phyloP scores from a whole-genome alignment of 1,140 invertebrate genomes.

The Drosophila nasuta region DNA sequence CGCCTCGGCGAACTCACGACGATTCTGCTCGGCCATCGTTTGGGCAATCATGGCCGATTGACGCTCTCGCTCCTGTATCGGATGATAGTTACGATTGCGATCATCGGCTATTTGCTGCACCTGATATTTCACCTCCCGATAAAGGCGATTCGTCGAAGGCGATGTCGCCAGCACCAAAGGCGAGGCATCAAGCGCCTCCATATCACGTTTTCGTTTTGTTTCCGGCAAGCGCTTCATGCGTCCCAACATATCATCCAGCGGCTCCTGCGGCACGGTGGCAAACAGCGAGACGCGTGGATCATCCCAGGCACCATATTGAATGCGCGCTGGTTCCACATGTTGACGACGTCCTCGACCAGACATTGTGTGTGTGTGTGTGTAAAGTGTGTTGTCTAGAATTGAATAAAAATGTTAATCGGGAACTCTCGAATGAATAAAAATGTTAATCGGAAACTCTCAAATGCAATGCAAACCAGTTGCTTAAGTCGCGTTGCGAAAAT shows the following conservation, averaged over 20 bases:
- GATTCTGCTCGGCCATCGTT: slow-evolving; percentile 39
- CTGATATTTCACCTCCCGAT: slow-evolving; percentile 49
- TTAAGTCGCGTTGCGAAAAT: not conserved
- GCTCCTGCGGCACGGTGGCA: slow-evolving; percentile 58
- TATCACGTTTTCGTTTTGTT: not conserved
- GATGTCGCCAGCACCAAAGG: slow-evolving; percentile 23
- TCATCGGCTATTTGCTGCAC: slow-evolving; percentile 62
- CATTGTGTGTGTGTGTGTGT: not conserved
- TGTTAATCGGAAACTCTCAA: too few relatives aligned
- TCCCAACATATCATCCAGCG: slow-evolving; percentile 49
- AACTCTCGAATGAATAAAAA: too few relatives aligned
- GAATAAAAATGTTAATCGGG: too few relatives aligned
- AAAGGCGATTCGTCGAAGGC: slow-evolving; percentile 22
- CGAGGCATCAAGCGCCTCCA: slow-evolving; percentile 48
- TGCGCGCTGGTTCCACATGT: slow-evolving; percentile 23
- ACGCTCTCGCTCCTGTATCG: slow-evolving; percentile 32
- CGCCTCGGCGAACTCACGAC: slow-evolving; percentile 39
- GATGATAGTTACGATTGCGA: slow-evolving; percentile 41
- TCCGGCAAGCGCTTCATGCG: slow-evolving; percentile 32
- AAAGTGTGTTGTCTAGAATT: too few relatives aligned
- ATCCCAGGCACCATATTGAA: slow-evolving; percentile 56
- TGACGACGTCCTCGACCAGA: slow-evolving; percentile 18
- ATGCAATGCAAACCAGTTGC: too few relatives aligned
- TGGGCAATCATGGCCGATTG: slow-evolving; percentile 26
- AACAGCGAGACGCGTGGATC: slow-evolving; percentile 58